Evolutionary conservation across 2,113 vertebrate species (phyloP).

Genomic region (Herpailurus yagouaroundi): DNA sequence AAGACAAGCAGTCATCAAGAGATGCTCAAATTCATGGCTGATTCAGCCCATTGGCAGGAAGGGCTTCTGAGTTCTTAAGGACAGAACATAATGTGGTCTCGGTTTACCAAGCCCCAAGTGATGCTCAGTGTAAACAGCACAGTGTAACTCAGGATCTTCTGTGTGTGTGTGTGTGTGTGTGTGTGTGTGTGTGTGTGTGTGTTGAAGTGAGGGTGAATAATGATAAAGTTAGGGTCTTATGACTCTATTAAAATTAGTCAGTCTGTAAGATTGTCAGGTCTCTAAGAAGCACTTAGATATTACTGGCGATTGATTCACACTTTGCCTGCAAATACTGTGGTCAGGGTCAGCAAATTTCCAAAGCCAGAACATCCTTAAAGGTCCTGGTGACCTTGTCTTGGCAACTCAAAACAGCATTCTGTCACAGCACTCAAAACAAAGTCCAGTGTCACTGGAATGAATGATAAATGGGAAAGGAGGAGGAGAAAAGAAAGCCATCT

Average conservation of each 20-base stretch:
- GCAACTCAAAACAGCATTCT: neutral
- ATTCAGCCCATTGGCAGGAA: neutral
- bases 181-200: neutral
- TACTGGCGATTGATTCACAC: neutral
- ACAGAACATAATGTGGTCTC: neutral
- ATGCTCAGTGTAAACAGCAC: neutral
- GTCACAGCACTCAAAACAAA: neutral
- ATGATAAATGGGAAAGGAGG: neutral
- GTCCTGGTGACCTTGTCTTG: neutral
- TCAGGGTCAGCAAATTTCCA: neutral
- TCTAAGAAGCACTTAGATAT: neutral
- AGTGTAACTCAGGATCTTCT: neutral
- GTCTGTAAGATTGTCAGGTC: neutral
- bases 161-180: neutral
- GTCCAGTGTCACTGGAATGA: neutral
- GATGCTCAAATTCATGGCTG: neutral
- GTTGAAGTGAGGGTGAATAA: neutral
- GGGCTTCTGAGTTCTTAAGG: neutral
- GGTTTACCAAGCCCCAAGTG: neutral
- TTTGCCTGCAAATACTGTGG: neutral
- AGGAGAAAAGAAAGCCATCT: neutral
- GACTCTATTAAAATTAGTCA: neutral
- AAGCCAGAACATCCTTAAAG: neutral
- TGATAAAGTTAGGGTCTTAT: neutral
- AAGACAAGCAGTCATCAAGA: constrained; percentile 35